Base-by-base conservation (phyloP, 1,140 invertebrate genomes). In the Drosophila lowei region DNA sequence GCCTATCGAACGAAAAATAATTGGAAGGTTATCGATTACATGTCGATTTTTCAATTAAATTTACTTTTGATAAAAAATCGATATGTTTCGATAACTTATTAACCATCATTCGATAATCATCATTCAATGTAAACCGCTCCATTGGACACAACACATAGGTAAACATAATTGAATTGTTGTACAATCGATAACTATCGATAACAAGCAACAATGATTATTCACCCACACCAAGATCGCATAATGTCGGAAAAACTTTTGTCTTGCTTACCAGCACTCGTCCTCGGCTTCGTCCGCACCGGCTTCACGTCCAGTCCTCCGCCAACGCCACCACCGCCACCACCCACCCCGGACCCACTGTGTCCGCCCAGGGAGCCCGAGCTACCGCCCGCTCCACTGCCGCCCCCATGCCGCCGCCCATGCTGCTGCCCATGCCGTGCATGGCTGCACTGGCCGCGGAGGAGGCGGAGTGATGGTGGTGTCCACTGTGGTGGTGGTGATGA, bases 231-330 rank as follows among this genome's bases (percentile, higher is more conserved):
- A 79, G 55, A 84, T 79, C 77, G 68, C 79, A 77, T 77, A 68
- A 68, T 78, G 70, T 59, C 53, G 34, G 11, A 70, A 68, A 28
- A 49, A 65, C 72, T 89, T 90, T 90, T 90, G 90, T 91, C 79
- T 90, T 90, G 90, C 91, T 91, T 91, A 91, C 91, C 91, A 72
- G 91, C 91, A 79, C 91, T 91, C 23, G 91, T 91, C 79, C 91
- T 58, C 43, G 90, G 90, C 72, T 91, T 91, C 53, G 91, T 91
- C 54, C 91, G 72, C 77, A 90, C 90, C 42, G 91, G 90, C 62
- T 91, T 91, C 30, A 89, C 74, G 64, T 90, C 88, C 42, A 74
- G 64, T 5, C 66, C 64, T 18, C 56, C 25, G 16, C 25, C 62
- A 49, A 44, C 47, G 49, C 30, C 59, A 46, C 57, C 56, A 38